Evolutionary conservation across 2,797 vertebrate genomes (phyloP).

Genomic region (Gorsachius magnificus): DNA sequence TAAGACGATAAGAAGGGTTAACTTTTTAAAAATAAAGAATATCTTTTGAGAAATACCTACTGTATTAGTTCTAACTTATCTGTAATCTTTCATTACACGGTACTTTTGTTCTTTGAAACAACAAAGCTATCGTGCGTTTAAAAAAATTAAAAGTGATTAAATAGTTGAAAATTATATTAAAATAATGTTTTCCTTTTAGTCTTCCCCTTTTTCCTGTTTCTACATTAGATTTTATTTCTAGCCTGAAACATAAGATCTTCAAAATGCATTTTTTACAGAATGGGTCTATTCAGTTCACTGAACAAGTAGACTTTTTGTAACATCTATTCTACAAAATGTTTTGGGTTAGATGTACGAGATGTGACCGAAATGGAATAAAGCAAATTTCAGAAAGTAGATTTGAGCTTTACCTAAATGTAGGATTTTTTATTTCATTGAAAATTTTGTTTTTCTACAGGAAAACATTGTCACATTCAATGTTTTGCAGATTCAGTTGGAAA

Average conservation of each 20-base stretch:
- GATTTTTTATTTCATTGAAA: background rate
- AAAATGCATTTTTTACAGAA: conserved; percentile 19
- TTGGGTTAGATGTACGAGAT: conserved; percentile 39
- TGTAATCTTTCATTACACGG: background rate
- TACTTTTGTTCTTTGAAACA: conserved; percentile 54
- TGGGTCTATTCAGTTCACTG: conserved; percentile 46
- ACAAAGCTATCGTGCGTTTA: background rate
- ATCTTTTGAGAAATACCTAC: conserved; percentile 36
- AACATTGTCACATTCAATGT: background rate
- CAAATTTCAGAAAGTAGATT: conserved; percentile 21
- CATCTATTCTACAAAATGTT: conserved; percentile 31
- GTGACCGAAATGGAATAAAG: conserved; percentile 22
- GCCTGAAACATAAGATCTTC: conserved; percentile 68
- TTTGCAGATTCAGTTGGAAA: background rate
- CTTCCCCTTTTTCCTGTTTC: conserved; percentile 23
- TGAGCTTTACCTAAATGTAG: conserved; percentile 16
- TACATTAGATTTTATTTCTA: conserved; percentile 50
- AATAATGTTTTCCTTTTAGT: conserved; percentile 37
- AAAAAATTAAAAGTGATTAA: conserved; percentile 41
- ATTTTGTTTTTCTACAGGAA: background rate
- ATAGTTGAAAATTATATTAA: conserved; percentile 49
- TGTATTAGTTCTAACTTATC: conserved; percentile 1
- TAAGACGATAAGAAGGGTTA: conserved; percentile 9
- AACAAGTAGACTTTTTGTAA: conserved; percentile 45
- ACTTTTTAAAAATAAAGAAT: conserved; percentile 39